Evolutionary conservation across 1,140 invertebrate genomes (phyloP).

Genomic region (Aphis gossypii): DNA sequence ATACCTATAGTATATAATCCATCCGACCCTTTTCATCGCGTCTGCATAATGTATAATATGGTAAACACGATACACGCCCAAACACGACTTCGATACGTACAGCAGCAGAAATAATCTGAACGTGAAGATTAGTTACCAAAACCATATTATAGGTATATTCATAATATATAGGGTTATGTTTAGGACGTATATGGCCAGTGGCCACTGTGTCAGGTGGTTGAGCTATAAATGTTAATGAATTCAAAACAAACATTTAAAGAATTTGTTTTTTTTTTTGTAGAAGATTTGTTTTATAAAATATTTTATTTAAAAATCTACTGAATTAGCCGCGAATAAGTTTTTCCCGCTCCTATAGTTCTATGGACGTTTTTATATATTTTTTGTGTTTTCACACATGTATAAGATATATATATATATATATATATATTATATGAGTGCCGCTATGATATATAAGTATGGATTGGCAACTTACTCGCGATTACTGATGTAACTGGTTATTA

Average conservation of each 20-base stretch:
- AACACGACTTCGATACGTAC: not conserved
- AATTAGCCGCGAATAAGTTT: not conserved
- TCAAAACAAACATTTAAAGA: no score
- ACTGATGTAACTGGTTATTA: not conserved
- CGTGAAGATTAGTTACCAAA: not conserved
- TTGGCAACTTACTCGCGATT: no score
- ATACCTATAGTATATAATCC: not conserved
- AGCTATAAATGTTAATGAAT: no score
- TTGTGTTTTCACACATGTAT: no score
- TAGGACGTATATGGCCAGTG: not conserved
- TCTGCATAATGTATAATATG: not conserved
- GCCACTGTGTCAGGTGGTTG: not conserved
- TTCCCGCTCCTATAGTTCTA: not conserved
- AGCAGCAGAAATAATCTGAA: not conserved
- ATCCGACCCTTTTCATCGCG: not conserved
- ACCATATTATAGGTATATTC: not conserved
- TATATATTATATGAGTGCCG: no score
- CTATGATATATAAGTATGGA: no score
- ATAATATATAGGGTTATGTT: no score
- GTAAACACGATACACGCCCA: not conserved
- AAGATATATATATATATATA: no score
- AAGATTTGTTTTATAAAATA: no score
- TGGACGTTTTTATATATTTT: no score
- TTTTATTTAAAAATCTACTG: not conserved
- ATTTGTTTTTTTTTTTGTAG: no score